Conservation (phyloP, 2,113 vertebrate genomes). For the Plestiodon gilberti region DNA sequence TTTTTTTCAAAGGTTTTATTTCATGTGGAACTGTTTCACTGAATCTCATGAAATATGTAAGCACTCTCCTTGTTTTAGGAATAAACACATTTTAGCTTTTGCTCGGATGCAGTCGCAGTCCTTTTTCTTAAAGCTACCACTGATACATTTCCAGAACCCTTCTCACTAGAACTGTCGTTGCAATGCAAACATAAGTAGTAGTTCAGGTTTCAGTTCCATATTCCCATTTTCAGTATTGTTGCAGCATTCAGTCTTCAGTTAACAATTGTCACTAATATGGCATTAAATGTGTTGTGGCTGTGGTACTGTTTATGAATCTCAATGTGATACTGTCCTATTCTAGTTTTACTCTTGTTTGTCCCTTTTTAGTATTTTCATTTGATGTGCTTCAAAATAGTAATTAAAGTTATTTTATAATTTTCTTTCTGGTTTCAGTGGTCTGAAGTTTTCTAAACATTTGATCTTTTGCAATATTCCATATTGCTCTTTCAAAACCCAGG, state of each 20-base stretch:
- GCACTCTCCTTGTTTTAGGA: constrained; percentile 24
- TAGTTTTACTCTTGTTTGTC: constrained; percentile 51
- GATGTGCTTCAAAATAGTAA: constrained; percentile 69
- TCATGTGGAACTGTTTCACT: constrained; percentile 35
- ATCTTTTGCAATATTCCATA: not conserved
- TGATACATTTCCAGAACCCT: constrained; percentile 5
- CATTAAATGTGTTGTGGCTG: constrained; percentile 66
- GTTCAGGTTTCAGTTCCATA: constrained; percentile 39
- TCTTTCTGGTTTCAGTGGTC: constrained; percentile 51
- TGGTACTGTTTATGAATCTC: constrained; percentile 62
- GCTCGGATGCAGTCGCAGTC: not conserved
- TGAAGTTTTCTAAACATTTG: not conserved
- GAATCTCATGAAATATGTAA: constrained; percentile 11
- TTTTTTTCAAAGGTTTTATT: constrained; percentile 39
- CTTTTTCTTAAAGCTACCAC: not conserved
- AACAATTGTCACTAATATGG: constrained; percentile 52
- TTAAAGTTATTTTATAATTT: constrained; percentile 76
- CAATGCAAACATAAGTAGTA: constrained; percentile 45
- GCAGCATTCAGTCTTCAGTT: constrained; percentile 45
- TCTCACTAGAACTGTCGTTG: constrained; percentile 27
- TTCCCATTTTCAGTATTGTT: constrained; percentile 43
- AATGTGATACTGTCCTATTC: constrained; percentile 58
- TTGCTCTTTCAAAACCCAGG: not conserved
- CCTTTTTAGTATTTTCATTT: constrained; percentile 47
- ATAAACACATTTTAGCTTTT: constrained; percentile 3